Percentiles rank a stretch among this genome's conserved stretches.
Evolutionary conservation across 2,113 vertebrate species (phyloP).

Genomic region (Scartelaos histophorus): DNA sequence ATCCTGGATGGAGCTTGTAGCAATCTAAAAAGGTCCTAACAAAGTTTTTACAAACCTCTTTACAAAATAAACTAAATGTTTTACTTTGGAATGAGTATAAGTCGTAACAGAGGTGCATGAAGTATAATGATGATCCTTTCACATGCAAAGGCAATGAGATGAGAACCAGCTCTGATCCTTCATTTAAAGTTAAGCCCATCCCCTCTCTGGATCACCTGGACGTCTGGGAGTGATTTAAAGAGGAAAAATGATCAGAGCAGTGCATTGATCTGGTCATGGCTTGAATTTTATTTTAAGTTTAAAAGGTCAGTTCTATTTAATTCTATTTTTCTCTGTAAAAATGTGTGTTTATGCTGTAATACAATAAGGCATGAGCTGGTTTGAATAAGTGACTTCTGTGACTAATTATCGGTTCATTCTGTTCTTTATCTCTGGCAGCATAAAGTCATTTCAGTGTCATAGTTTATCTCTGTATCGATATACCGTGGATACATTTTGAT

Average conservation of each 20-base stretch:
- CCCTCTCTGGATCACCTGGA: neutral
- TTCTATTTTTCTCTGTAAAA: too few species aligned
- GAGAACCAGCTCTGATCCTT: neutral
- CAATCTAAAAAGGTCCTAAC: too few species aligned
- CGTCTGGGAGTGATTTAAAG: neutral
- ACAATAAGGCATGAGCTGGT: too few species aligned
- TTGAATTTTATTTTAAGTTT: neutral
- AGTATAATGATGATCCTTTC: neutral
- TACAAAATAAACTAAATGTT: neutral
- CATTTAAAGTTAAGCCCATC: too few species aligned
- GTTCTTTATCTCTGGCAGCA: too few species aligned
- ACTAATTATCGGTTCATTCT: too few species aligned
- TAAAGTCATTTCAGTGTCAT: too few species aligned
- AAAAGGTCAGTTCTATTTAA: neutral
- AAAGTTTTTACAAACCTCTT: neutral
- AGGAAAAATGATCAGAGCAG: neutral
- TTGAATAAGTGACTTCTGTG: too few species aligned
- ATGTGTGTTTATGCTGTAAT: too few species aligned
- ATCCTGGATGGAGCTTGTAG: too few species aligned
- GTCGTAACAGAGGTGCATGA: neutral
- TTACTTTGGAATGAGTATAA: neutral
- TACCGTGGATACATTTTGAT: too few species aligned
- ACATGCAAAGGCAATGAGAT: neutral
- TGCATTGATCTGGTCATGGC: neutral
- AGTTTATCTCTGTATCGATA: too few species aligned